phyloP scores from a whole-genome alignment of 2,113 vertebrate species.

The Ariopsis seemanni region DNA sequence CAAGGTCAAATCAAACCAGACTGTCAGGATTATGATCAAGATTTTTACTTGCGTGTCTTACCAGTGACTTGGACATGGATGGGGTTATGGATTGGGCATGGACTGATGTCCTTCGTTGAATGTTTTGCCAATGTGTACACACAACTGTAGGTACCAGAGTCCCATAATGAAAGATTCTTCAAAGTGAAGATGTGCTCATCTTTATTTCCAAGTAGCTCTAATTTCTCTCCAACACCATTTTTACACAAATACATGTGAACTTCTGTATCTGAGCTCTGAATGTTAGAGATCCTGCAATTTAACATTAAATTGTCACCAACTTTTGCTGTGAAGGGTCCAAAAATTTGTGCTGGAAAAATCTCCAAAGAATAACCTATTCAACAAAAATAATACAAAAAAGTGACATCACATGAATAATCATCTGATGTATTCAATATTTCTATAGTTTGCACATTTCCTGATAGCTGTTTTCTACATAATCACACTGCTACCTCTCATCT shows the following conservation, averaged over 20 bases:
- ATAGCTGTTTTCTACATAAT: neutral
- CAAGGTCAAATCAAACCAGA: too few relatives aligned
- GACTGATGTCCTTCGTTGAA: too few relatives aligned
- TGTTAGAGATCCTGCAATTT: neutral
- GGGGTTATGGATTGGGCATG: too few relatives aligned
- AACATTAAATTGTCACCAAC: neutral
- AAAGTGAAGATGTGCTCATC: neutral
- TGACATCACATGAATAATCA: neutral
- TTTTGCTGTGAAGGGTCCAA: neutral
- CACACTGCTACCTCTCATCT: neutral
- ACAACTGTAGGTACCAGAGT: conserved; percentile 21
- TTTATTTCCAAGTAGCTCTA: neutral
- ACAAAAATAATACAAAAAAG: neutral
- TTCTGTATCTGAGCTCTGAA: neutral
- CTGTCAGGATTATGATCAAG: too few relatives aligned
- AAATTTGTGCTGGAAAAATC: neutral
- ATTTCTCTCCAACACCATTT: conserved; percentile 14
- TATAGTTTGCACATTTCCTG: neutral
- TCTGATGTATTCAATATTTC: neutral
- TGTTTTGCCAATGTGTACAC: neutral
- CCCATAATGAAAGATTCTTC: neutral
- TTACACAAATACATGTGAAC: conserved; percentile 30
- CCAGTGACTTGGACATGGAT: too few relatives aligned
- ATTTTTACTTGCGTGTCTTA: too few relatives aligned
- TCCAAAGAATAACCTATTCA: neutral